A percentile compares a stretch with the other conserved stretches of the same genome.
phyloP scores from a whole-genome alignment of 2,797 vertebrate genomes.

The Acrocephalus scirpaceus region DNA sequence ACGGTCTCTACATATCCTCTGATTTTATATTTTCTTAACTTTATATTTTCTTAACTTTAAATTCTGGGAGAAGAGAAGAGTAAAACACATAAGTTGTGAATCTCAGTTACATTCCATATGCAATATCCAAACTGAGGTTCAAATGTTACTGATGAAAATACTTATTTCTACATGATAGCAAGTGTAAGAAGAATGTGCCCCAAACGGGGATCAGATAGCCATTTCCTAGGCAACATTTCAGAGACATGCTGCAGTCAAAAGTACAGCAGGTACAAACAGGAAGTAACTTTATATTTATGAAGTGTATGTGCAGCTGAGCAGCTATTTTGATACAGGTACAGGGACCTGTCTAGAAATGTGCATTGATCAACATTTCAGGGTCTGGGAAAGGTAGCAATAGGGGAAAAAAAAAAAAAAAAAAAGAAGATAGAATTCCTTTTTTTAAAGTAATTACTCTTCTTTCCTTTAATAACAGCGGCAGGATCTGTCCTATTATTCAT shows the following conservation, averaged over 20 bases:
- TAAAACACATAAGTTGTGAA: background rate
- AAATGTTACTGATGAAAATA: background rate
- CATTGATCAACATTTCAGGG: background rate
- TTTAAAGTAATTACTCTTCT: background rate
- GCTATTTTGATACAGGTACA: background rate
- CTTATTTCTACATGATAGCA: background rate
- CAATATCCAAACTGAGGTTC: background rate
- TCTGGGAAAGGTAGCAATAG: background rate
- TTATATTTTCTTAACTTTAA: background rate
- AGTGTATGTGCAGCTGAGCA: background rate
- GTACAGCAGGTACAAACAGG: background rate
- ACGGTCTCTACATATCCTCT: background rate
- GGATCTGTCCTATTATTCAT: background rate
- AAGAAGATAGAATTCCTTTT: background rate
- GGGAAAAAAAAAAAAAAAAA: background rate
- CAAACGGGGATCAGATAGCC: background rate
- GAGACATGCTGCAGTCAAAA: background rate
- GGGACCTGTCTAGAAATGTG: background rate
- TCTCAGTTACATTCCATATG: background rate
- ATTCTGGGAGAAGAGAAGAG: background rate
- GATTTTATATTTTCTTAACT: background rate
- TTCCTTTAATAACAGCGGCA: background rate
- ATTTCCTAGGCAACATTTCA: background rate
- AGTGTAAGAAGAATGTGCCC: background rate
- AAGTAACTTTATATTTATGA: background rate